Percentiles rank a stretch among this genome's conserved stretches.
Conservation (phyloP, 1,140 invertebrate species). For the Campoletis sonorensis region DNA sequence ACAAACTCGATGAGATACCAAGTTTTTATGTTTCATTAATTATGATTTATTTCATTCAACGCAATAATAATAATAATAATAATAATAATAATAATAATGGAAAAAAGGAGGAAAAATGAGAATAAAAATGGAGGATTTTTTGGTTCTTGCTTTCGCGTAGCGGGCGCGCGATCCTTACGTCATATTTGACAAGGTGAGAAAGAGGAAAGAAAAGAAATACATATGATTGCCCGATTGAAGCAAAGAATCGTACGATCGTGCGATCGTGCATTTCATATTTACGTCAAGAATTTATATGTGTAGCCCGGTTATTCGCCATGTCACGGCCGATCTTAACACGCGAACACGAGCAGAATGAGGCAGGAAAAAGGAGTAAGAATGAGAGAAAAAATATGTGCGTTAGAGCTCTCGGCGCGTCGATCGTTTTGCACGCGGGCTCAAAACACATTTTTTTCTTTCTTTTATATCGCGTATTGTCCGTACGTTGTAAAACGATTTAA, state of each 20-base stretch:
- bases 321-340: constrained; percentile 7
- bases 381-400: not conserved
- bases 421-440: not conserved
- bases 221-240: not conserved
- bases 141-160: not conserved
- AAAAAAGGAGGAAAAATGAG: constrained; percentile 14
- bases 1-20: no score
- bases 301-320: constrained; percentile 43
- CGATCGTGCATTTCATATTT: not conserved
- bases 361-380: not conserved
- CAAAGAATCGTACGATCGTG: no score
- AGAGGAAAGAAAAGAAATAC: constrained; percentile 49
- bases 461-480: not conserved
- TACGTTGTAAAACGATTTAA: no score
- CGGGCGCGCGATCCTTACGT: constrained; percentile 43
- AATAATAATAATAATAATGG: no score
- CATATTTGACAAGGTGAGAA: constrained; percentile 54
- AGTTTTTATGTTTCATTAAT: no score
- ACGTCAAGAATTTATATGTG: constrained; percentile 12
- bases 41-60: no score
- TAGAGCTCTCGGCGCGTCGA: constrained; percentile 1
- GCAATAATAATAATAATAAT: no score
- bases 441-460: not conserved
- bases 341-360: no score
- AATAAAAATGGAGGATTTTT: no score